Percentiles rank a stretch among this genome's conserved stretches.
Conservation (phyloP, 2,113 vertebrate genomes). For the Pleuronectes platessa region DNA sequence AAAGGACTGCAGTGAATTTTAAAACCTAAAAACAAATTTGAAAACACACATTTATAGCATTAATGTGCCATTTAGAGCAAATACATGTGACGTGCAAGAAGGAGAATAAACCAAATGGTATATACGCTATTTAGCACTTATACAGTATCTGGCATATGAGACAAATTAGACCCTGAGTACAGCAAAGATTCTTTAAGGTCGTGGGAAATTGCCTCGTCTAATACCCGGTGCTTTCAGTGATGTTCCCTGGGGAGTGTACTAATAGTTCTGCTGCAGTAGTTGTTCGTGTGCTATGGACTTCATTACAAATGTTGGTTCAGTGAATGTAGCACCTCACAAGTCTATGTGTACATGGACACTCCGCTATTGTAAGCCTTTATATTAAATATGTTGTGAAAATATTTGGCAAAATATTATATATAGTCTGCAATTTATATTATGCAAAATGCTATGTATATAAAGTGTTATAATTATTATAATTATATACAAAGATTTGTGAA, state of each 20-base stretch:
- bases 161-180: not conserved
- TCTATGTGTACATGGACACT: not conserved
- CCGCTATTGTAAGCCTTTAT: not conserved
- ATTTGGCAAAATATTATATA: not conserved
- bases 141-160: not conserved
- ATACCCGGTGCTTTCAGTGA: not conserved
- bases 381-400: not conserved
- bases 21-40: not conserved
- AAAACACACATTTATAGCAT: too few relatives aligned
- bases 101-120: not conserved
- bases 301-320: constrained; percentile 21
- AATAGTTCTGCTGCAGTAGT: constrained; percentile 7
- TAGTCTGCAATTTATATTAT: too few relatives aligned
- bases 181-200: not conserved
- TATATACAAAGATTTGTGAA: too few relatives aligned
- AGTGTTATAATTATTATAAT: too few relatives aligned
- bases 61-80: not conserved
- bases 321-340: not conserved
- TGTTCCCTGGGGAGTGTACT: not conserved
- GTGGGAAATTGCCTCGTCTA: not conserved
- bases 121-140: not conserved
- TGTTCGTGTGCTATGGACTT: constrained; percentile 19
- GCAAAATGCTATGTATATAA: too few relatives aligned
- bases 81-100: not conserved
- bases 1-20: too few relatives aligned